phyloP scores from a whole-genome alignment of 23 tunicate genomes.

The Ciona savignyi region DNA sequence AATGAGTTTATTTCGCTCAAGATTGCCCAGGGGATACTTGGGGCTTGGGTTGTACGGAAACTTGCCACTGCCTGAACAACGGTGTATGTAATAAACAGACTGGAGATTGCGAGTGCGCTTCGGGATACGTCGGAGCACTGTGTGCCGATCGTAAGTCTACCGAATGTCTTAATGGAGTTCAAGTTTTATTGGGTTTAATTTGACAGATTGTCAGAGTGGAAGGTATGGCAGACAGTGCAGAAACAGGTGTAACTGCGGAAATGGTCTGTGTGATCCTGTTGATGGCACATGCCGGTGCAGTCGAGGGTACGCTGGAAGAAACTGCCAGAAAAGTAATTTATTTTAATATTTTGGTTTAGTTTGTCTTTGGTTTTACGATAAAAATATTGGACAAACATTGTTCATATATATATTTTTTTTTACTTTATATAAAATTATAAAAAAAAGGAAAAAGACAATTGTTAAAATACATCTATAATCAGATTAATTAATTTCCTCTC shows the following conservation, averaged over 20 bases:
- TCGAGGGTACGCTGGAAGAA: conserved; percentile 87
- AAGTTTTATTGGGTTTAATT: background rate
- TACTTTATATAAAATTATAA: too few relatives aligned
- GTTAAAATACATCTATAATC: too few relatives aligned
- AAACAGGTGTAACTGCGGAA: conserved; percentile 87
- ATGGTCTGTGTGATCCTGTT: conserved; percentile 64
- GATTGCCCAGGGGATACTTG: conserved; percentile 79
- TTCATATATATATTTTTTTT: too few relatives aligned
- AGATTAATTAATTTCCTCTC: too few relatives aligned
- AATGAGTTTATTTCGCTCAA: conserved; percentile 3
- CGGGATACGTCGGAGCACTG: conserved; percentile 76
- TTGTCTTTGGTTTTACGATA: too few relatives aligned
- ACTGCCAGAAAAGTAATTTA: conserved; percentile 84
- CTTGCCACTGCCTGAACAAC: conserved; percentile 67
- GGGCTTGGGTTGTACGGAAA: conserved; percentile 59
- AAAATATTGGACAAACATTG: too few relatives aligned
- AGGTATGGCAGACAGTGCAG: conserved; percentile 70
- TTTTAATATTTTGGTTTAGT: conserved; percentile 13
- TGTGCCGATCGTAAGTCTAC: conserved; percentile 63
- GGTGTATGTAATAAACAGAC: conserved; percentile 71
- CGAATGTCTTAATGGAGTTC: conserved; percentile 2
- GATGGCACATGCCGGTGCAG: conserved; percentile 74
- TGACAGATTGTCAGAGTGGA: conserved; percentile 50
- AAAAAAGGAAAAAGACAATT: too few relatives aligned
- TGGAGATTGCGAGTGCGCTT: conserved; percentile 75